Evolutionary conservation across 2,888 invertebrate genomes (phyloP).

Genomic region (Rotaria socialis): DNA sequence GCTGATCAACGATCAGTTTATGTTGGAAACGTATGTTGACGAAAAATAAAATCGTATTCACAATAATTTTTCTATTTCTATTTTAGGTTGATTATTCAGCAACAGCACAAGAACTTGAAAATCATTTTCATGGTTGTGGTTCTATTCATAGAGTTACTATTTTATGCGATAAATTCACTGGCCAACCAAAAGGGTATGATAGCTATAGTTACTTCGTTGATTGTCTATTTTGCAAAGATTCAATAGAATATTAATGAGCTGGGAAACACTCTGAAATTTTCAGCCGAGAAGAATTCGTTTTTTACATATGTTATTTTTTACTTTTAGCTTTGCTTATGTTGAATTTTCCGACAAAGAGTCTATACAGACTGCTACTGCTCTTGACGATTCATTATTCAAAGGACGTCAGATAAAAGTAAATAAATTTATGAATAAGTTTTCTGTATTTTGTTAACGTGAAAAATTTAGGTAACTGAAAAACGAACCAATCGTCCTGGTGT

Average conservation of each 20-base stretch:
- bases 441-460: too few relatives aligned
- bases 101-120: slow-evolving; percentile 94
- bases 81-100: slow-evolving; percentile 77
- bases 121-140: slow-evolving; percentile 98
- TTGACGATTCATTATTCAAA: slow-evolving; percentile 94
- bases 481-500: slow-evolving; percentile 95
- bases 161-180: slow-evolving; percentile 94
- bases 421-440: too few relatives aligned
- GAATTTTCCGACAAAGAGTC: slow-evolving; percentile 97
- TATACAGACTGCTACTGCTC: slow-evolving; percentile 91
- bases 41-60: background rate
- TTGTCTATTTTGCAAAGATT: too few relatives aligned
- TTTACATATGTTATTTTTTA: background rate
- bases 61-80: background rate
- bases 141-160: slow-evolving; percentile 98
- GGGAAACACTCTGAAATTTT: too few relatives aligned
- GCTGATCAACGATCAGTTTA: slow-evolving; percentile 92
- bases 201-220: too few relatives aligned
- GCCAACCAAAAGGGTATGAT: slow-evolving; percentile 83
- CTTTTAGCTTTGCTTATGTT: slow-evolving; percentile 79
- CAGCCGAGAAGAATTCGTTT: background rate
- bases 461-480: slow-evolving; percentile 69
- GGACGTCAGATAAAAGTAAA: slow-evolving; percentile 93
- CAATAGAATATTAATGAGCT: too few relatives aligned
- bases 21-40: slow-evolving; percentile 61